Conservation (phyloP, 2,888 invertebrate genomes). For the Drosophila niveifrons region DNA sequence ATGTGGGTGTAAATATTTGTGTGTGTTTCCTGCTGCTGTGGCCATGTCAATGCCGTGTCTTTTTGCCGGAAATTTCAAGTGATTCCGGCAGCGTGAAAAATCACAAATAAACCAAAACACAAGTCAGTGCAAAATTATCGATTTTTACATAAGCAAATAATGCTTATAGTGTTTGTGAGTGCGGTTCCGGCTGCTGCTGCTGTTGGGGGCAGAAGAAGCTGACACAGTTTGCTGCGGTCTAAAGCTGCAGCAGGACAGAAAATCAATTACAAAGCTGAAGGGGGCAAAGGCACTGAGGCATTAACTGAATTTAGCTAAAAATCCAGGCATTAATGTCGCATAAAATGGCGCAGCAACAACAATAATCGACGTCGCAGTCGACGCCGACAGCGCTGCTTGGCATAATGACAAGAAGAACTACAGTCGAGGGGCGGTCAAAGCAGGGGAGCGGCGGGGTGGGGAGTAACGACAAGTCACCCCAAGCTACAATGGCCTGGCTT, state of each 20-base stretch:
- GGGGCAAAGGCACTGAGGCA: conserved; percentile 30
- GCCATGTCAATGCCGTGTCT: conserved; percentile 7
- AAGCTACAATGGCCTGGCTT: conserved; percentile 65
- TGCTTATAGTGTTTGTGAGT: conserved; percentile 27
- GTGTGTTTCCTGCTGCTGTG: conserved; percentile 14
- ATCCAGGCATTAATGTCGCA: conserved; percentile 67
- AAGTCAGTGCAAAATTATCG: conserved; percentile 70
- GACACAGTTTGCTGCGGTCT: conserved; percentile 62
- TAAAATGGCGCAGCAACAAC: conserved; percentile 47
- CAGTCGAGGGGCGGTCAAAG: not conserved
- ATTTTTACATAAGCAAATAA: conserved; percentile 70
- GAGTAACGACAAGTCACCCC: conserved; percentile 51
- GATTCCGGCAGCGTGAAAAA: conserved; percentile 52
- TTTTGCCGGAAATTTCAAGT: conserved; percentile 75
- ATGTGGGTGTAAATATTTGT: conserved; percentile 29
- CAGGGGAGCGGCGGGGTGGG: conserved; percentile 10
- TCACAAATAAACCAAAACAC: conserved; percentile 58
- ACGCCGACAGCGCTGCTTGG: conserved; percentile 42
- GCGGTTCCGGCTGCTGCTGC: not conserved
- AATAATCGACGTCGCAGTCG: conserved; percentile 12
- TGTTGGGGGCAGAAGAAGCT: conserved; percentile 27
- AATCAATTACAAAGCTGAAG: conserved; percentile 64
- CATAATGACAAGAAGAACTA: conserved; percentile 53
- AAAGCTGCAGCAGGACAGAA: conserved; percentile 35
- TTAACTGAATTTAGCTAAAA: conserved; percentile 72